A percentile compares a stretch with the other conserved stretches of the same genome.
Conservation (phyloP, 2,113 vertebrate genomes). For the Gymnobelideus leadbeateri region DNA sequence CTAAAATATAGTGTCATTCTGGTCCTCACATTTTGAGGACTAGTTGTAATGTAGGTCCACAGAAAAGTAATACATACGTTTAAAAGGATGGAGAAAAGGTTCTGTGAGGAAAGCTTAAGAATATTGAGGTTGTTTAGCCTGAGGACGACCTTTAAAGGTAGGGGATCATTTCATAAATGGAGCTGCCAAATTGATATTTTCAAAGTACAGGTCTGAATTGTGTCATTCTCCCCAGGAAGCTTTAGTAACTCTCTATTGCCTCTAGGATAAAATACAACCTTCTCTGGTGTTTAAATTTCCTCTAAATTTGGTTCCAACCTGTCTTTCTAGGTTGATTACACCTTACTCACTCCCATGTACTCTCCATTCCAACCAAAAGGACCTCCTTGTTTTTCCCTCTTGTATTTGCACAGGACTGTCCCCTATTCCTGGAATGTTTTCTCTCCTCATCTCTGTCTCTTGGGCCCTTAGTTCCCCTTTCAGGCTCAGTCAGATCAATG, state of each 20-base stretch:
- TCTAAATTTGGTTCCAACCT: neutral
- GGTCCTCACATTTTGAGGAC: constrained; percentile 27
- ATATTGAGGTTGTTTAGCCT: neutral
- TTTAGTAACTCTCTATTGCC: neutral
- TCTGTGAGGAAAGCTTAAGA: constrained; percentile 12
- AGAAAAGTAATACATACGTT: neutral
- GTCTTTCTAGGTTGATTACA: neutral
- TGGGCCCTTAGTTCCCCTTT: neutral
- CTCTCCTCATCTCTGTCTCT: neutral
- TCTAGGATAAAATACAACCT: neutral
- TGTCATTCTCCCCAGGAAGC: neutral
- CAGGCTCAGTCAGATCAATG: neutral
- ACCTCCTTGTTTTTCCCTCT: neutral
- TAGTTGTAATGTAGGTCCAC: neutral
- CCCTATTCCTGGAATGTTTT: neutral
- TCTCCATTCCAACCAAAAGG: neutral
- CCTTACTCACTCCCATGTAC: neutral
- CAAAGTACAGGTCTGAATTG: neutral
- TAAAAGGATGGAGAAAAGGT: neutral
- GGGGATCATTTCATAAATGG: neutral
- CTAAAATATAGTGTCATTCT: neutral
- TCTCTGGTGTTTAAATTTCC: neutral
- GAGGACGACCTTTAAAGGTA: constrained; percentile 4
- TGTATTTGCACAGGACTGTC: neutral
- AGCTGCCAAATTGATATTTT: neutral